phyloP scores from a whole-genome alignment of 2,888 invertebrate species.

The Lymantria monacha region DNA sequence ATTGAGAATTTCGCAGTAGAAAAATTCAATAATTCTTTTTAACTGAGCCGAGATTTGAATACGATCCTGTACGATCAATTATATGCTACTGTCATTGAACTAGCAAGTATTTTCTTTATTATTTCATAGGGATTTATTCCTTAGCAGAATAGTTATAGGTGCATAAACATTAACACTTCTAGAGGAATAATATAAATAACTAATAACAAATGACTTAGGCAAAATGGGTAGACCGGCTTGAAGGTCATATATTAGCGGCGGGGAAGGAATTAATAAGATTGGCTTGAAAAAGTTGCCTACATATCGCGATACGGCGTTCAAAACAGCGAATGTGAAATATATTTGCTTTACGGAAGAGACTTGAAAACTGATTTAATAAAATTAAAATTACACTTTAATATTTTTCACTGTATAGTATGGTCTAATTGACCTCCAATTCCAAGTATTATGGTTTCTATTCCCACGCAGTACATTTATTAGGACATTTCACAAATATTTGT shows the following conservation, averaged over 20 bases:
- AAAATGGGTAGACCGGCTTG: constrained; percentile 21
- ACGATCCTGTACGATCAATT: too few species aligned
- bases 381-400: too few species aligned
- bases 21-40: too few species aligned
- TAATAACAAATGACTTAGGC: constrained; percentile 18
- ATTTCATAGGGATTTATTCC: not conserved
- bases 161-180: not conserved
- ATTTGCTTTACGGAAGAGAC: not conserved
- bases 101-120: too few species aligned
- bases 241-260: constrained; percentile 25
- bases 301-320: constrained; percentile 10
- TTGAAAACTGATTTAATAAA: not conserved
- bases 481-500: too few species aligned
- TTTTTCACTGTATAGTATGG: too few species aligned
- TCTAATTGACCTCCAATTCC: too few species aligned
- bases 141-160: not conserved
- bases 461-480: too few species aligned
- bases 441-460: too few species aligned
- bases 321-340: constrained; percentile 5
- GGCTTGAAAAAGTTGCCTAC: constrained; percentile 17
- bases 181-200: constrained; percentile 8
- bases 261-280: constrained; percentile 32
- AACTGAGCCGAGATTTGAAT: too few species aligned
- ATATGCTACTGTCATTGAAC: too few species aligned
- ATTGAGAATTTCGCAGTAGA: too few species aligned